These are phyloP conservation scores for Macquaria ambigua DNA, from an alignment of 2,113 vertebrate species.

Conservation along the genomic window DNA sequence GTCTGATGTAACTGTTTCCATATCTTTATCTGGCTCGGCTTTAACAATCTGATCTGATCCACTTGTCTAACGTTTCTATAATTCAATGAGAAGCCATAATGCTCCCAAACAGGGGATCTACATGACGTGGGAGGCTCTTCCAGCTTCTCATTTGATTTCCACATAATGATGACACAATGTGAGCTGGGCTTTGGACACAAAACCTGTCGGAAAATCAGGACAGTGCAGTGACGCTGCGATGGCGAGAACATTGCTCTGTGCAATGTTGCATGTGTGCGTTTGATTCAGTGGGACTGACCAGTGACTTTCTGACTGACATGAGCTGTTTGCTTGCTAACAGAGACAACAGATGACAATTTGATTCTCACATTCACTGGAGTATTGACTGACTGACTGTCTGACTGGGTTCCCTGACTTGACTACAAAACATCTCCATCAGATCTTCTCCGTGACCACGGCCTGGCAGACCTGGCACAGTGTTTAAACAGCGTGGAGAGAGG, in stretches of 20 bases:
- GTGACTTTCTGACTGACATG: background rate
- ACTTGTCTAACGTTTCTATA: background rate
- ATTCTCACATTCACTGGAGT: background rate
- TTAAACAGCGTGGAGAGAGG: conserved; percentile 44
- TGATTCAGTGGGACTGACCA: background rate
- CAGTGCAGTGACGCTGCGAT: background rate
- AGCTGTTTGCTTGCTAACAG: background rate
- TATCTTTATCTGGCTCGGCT: background rate
- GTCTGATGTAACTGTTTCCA: background rate
- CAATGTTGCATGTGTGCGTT: background rate
- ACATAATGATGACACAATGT: background rate
- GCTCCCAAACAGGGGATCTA: background rate
- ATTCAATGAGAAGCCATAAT: background rate
- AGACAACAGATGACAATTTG: background rate
- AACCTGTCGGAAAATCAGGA: background rate
- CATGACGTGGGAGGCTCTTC: background rate
- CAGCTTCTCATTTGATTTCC: background rate
- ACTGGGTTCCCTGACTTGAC: conserved; percentile 11
- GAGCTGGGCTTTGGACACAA: background rate
- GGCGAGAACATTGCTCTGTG: background rate
- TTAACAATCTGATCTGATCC: background rate
- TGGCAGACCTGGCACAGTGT: conserved; percentile 64
- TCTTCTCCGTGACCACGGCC: conserved; percentile 36
- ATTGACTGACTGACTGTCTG: conserved; percentile 19
- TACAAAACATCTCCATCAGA: conserved; percentile 33